Evolutionary conservation across 2,797 vertebrate species (phyloP).

Genomic region (Podarcis lilfordi): DNA sequence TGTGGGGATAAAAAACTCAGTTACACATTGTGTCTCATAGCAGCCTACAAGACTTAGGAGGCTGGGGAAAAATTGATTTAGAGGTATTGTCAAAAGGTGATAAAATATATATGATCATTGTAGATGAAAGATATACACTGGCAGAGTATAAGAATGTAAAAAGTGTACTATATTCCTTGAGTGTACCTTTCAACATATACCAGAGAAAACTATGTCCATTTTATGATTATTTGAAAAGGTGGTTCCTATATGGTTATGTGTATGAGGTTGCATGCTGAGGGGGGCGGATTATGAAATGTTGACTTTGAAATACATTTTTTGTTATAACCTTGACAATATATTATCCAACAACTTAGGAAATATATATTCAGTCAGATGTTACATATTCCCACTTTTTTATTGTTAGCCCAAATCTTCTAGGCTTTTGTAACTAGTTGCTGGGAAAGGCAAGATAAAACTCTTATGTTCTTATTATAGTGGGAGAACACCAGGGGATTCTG

Average conservation of each 20-base stretch:
- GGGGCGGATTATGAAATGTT: neutral
- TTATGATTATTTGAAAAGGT: neutral
- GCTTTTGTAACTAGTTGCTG: neutral
- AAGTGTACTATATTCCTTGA: neutral
- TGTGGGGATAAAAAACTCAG: neutral
- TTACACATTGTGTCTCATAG: neutral
- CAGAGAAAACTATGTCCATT: neutral
- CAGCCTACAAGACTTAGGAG: neutral
- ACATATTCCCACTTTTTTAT: neutral
- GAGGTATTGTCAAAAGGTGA: neutral
- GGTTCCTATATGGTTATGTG: neutral
- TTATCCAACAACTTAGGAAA: neutral
- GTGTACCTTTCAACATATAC: neutral
- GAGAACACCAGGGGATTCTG: neutral
- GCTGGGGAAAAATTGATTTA: neutral
- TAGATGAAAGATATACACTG: neutral
- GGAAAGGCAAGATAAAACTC: constrained; percentile 1
- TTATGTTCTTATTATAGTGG: neutral
- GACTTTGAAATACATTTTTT: neutral
- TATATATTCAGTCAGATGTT: neutral
- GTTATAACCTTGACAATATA: neutral
- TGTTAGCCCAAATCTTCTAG: neutral
- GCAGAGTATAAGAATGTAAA: neutral
- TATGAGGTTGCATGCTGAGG: neutral
- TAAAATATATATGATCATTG: neutral